Evolutionary conservation across 1,140 invertebrate genomes (phyloP).

Genomic region (Caenorhabditis tropicalis): DNA sequence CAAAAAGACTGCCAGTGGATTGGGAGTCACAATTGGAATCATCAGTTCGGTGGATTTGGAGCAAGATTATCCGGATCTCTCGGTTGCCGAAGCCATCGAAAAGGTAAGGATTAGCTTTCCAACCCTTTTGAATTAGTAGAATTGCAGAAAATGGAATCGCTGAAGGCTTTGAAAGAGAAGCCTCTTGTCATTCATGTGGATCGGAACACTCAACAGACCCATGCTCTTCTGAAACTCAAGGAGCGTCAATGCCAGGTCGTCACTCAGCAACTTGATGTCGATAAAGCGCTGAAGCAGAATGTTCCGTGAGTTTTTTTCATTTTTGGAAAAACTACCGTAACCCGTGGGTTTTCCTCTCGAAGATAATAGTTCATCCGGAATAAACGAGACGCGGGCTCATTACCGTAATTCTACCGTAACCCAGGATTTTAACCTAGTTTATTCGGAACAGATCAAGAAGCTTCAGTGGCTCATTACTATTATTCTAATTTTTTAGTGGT

Average conservation of each 20-base stretch:
- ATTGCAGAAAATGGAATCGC: background rate
- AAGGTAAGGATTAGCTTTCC: background rate
- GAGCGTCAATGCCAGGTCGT: background rate
- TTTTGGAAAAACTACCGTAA: background rate
- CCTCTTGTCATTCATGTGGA: background rate
- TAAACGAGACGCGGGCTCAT: no score
- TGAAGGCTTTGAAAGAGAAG: background rate
- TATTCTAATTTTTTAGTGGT: no score
- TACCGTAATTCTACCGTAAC: no score
- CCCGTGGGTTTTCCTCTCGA: no score
- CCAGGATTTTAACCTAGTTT: no score
- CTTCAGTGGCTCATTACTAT: no score
- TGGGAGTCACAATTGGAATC: background rate
- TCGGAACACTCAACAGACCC: background rate
- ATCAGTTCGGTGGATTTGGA: no score
- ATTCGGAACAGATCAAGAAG: no score
- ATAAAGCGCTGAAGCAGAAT: background rate
- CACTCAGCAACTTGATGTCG: conserved; percentile 18
- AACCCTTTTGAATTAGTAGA: background rate
- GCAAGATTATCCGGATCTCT: no score
- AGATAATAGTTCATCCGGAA: no score
- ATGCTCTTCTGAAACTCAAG: background rate
- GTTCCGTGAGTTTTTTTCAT: background rate
- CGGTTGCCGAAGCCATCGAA: no score
- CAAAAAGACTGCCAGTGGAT: no score